These are phyloP conservation scores for Pelvicachromis taeniatus DNA, from an alignment of 2,113 vertebrate genomes.

Conservation along the genomic window DNA sequence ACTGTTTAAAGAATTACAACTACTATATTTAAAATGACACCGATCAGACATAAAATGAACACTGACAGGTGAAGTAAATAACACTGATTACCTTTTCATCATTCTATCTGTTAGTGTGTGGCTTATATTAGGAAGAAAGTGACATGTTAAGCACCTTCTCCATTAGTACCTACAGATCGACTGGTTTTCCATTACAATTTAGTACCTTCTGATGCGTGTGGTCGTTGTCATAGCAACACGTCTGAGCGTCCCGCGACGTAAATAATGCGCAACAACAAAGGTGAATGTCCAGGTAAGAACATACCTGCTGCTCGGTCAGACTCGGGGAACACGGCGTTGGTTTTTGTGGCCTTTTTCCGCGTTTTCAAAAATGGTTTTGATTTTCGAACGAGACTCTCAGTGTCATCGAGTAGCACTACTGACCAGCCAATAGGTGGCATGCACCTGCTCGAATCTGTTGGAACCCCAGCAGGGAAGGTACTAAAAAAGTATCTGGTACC, in stretches of 20 bases:
- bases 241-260: fast-evolving
- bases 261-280: not conserved
- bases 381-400: not conserved
- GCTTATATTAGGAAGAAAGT: not conserved
- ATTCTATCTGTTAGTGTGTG: not conserved
- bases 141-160: fast-evolving
- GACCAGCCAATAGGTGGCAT: not conserved
- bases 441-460: not conserved
- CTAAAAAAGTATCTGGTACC: not conserved
- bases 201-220: not conserved
- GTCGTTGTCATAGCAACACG: not conserved
- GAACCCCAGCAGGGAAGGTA: fast-evolving
- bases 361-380: not conserved
- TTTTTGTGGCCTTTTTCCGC: fast-evolving
- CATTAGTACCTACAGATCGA: fast-evolving
- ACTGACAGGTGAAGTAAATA: not conserved
- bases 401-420: fast-evolving
- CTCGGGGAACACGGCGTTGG: not conserved
- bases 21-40: not conserved
- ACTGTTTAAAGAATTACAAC: not conserved
- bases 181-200: not conserved
- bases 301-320: fast-evolving
- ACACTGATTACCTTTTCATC: not conserved
- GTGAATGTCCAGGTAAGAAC: fast-evolving
- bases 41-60: not conserved